Conservation (phyloP, 1,140 invertebrate species). For the Monomorium pharaonis region DNA sequence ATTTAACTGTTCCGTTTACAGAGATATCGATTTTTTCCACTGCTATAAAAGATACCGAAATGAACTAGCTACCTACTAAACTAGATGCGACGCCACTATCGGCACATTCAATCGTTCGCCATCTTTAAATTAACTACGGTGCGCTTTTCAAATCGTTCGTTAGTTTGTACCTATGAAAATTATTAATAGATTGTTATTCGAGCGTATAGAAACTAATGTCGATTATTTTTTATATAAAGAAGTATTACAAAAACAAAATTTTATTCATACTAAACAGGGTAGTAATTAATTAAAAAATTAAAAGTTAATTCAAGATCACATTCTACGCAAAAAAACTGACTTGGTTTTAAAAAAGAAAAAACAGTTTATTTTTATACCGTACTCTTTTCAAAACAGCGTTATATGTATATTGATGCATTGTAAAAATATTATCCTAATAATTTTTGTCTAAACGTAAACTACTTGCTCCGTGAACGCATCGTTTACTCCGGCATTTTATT, state of each 20-base stretch:
- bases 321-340: neutral
- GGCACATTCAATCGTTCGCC: neutral
- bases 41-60: too few relatives aligned
- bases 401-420: conserved; percentile 15
- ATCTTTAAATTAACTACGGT: neutral
- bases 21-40: too few relatives aligned
- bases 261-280: too few relatives aligned
- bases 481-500: neutral
- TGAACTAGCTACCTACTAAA: too few relatives aligned
- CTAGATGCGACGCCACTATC: too few relatives aligned
- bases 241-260: too few relatives aligned
- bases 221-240: too few relatives aligned
- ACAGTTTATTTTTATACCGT: conserved; percentile 49
- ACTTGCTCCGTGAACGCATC: neutral
- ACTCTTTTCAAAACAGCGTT: conserved; percentile 36
- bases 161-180: too few relatives aligned
- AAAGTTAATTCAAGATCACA: neutral
- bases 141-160: neutral
- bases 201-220: too few relatives aligned
- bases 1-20: too few relatives aligned
- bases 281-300: too few relatives aligned
- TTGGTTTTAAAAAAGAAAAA: conserved; percentile 4
- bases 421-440: conserved; percentile 51
- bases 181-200: too few relatives aligned
- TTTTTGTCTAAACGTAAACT: conserved; percentile 26